Percentiles rank a stretch among this genome's conserved stretches.
phyloP scores from a whole-genome alignment of 30 jellyfish, hydroid and myxozoan genomes.

The Hydra vulgaris region DNA sequence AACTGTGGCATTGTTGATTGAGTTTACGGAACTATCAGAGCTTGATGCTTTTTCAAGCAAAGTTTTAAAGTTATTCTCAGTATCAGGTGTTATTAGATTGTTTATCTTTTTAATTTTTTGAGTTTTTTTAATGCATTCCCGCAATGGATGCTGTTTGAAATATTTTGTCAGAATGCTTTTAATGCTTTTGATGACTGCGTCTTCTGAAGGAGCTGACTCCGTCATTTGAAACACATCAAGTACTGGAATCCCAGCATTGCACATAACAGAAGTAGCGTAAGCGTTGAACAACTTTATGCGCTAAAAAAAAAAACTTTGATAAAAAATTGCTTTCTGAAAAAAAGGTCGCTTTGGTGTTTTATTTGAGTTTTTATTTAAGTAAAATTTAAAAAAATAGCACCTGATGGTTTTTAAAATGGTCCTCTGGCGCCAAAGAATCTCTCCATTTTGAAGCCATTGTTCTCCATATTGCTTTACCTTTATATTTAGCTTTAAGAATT shows the following conservation, averaged over 20 bases:
- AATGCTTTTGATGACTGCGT: constrained; percentile 46
- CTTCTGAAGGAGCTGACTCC: constrained; percentile 64
- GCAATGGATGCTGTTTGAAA: constrained; percentile 45
- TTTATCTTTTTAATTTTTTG: too few relatives aligned
- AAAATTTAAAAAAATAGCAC: too few relatives aligned
- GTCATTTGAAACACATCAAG: constrained; percentile 79
- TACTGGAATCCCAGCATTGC: constrained; percentile 86
- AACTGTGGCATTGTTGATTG: too few relatives aligned
- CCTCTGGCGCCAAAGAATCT: constrained; percentile 37
- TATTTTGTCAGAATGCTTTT: constrained; percentile 29
- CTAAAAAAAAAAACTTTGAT: constrained; percentile 38
- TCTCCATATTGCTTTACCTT: constrained; percentile 82
- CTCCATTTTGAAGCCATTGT: constrained; percentile 74
- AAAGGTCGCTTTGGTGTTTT: too few relatives aligned
- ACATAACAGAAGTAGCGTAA: constrained; percentile 67
- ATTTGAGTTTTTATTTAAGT: too few relatives aligned
- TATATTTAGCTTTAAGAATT: constrained; percentile 38
- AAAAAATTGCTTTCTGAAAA: not conserved
- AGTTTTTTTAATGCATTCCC: constrained; percentile 43
- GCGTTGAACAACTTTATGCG: constrained; percentile 84
- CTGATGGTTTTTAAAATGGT: constrained; percentile 68
- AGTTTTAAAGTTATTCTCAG: too few relatives aligned
- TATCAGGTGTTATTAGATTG: too few relatives aligned
- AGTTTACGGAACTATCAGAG: too few relatives aligned
- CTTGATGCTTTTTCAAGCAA: too few relatives aligned